Evolutionary conservation across 1,140 invertebrate genomes (phyloP), one percentile per base, ranked within the genome.

Genomic region (Ruditapes philippinarum): DNA sequence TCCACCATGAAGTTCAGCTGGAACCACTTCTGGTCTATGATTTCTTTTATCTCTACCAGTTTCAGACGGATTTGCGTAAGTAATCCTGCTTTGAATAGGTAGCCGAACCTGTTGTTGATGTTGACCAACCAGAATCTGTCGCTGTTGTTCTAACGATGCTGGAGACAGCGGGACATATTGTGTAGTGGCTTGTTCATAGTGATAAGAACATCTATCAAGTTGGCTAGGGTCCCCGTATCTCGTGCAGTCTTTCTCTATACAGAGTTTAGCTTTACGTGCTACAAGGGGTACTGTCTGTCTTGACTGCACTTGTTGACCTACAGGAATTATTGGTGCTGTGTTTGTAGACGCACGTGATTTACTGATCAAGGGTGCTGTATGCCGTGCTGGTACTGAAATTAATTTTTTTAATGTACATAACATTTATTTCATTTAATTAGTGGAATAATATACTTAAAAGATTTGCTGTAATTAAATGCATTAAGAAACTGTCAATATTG

Each of bases 191-290:
- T 31, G 7, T 31, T 65, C 25, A 70, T 79, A 88, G 40, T 88
- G 85, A n/a, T 79, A 1, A 5, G 68, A 74, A 51, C 81, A 84
- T n/a, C 73, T 62, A 3, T 84, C 60, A 1, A 7, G 28, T 42
- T 82, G 57, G 11, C 33, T 79, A 0, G 80, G 81, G 31, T 84
- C 80, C 1, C 80, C 88, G 68, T 83, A 83, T 31, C 81, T 45
- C 38, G 45, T 51, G 28, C 80, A 89, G 19, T 31, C 40, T 17
- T 68, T 40, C 19, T 76, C 70, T 17, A 86, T 76, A 49, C 89
- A 92, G 1, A 33, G 49, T 1, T 36, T 83, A 0, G 33, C 81
- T 45, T 31, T 57, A 38, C 33, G 73, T 19, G 38, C 28, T 9
- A 54, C 31, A 38, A 74, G 19, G 38, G 38, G 80, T 40, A n/a